Base-by-base conservation (phyloP, 1,140 invertebrate genomes). In the Drosophila albomicans region DNA sequence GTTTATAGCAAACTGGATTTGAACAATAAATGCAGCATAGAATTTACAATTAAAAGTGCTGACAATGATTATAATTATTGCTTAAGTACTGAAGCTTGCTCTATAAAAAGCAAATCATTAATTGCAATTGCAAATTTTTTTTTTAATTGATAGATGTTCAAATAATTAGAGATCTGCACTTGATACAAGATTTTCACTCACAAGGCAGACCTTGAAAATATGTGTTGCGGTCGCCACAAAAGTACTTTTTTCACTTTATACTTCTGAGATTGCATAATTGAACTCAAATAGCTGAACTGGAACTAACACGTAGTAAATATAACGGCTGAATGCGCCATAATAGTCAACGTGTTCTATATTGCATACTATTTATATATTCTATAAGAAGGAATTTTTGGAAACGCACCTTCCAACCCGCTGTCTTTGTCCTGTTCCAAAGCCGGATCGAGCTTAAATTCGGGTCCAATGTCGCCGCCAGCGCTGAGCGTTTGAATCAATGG, bases 401-500 rank as follows among this genome's bases (percentile, higher is more conserved):
- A 69, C 66, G 51, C 30, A 88, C 85, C 85, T 90, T 89, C 86
- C 4, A 72, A 3, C 32, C 41, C 43, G 59, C 41, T 46, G 48
- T 52, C 59, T n/a, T 69, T 48, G 43, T 16, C 16, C 20, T 28
- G n/a, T 2, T 16, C 28, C 10, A 52, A 35, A n/a, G 6, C 25
- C 15, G 30, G 30, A 7, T 67, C 65, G 30, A 89, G 25, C 5
- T 73, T 63, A 32, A 85, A 89, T 35, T 89, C 77, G 0, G 89
- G 84, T 46, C 91, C 91, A 45, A 91, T 85, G 38, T 88, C 84
- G 5, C 81, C 84, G 1, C 69, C 76, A 11, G 71, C 62, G 58
- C 82, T 82, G 0, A 85, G 76, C 0, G 91, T 91, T 43, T 84
- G 77, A 10, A 92, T 88, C 5, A 82, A 4, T 7, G 82, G 76